Evolutionary conservation across 2,888 invertebrate species (phyloP), one percentile per base, ranked within the genome.

Genomic region (Halocaridina rubra): DNA sequence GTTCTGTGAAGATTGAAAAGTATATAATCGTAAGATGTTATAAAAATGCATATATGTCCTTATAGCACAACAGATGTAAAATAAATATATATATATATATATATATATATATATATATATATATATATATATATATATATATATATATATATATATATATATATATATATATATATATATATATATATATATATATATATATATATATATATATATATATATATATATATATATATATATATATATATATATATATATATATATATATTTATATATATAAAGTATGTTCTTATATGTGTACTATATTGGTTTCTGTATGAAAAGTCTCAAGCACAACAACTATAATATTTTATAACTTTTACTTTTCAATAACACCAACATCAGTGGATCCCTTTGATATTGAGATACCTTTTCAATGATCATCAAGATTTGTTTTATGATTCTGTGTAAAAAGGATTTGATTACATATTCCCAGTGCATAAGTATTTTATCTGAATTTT

Each of bases 81-180:
- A 67, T 67, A 67, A 22, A 67, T 67, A 22, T 67, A 67, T 67
- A 67, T 67, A 67, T 67, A 67, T 67, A 67, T 67, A 67, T 67
- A 67, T 67, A 67, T 67, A 67, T 67, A 67, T 67, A 67, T 67
- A 67, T 67, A 67, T 67, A 67, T 67, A 67, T 67, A 67, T 67
- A 67, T 67, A 67, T 67, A 67, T 67, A 67, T 67, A 67, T 67
- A 67, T 67, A 67, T 24, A 67, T 67, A 67, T 67, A 67, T 67
- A 67, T 67, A 67, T 67, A 67, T 24, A 67, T 67, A 67, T 67
- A 67, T 67, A 67, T 67, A 67, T 67, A 5, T 10, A 61, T 61
- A 61, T 61, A 61, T 61, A 1, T 61, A 61, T 61, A 61, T 61
- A 61, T 61, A 61, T 61, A 61, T 61, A 61, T 61, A 61, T 61